Base-by-base conservation (phyloP, 2,888 invertebrate species). In the Clostera curtula region DNA sequence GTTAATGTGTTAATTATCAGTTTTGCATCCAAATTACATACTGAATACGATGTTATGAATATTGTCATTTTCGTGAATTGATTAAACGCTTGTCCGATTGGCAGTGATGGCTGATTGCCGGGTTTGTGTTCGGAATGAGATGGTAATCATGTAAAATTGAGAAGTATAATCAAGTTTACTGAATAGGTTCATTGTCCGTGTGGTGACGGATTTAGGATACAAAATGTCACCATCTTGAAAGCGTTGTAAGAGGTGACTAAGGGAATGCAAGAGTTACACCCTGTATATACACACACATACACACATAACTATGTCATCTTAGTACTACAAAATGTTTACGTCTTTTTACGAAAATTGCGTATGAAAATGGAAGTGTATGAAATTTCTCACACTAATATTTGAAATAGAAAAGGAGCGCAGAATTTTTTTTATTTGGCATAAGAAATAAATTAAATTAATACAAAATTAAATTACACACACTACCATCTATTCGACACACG, bases 1-100 rank as follows among this genome's bases (percentile, higher is more conserved):
- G 79, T 60, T 80, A 83, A 82, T 79, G 57, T 57, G 66, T 79
- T 79, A 70, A 80, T 80, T 76, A 79, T 64, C 72, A 67, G 62
- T 72, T 79, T 79, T 76, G 73, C 77, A 77, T 79, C 50, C 63
- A 66, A 69, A 72, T 75, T 65, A 70, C 57, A 47, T 51, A 55
- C 43, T 48, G 47, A 46, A 52, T 45, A 42, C 44, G 25, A 43
- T 50, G 70, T 59, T 70, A 76, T 77, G 77, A 77, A 79, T 79
- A 77, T 79, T 76, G 57, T 71, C 63, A 70, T 76, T 69, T 49
- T 36, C 34, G 58, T 57, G 56, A 51, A 55, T 64, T 66, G 73
- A 67, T 75, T 74, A 68, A 61, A 56, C 56, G 57, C 57, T 63
- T 66, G 61, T 63, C 40, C 40, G 47, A 48, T 43, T 61, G 56